phyloP scores from a whole-genome alignment of 2,113 vertebrate species.

The Indicator indicator region DNA sequence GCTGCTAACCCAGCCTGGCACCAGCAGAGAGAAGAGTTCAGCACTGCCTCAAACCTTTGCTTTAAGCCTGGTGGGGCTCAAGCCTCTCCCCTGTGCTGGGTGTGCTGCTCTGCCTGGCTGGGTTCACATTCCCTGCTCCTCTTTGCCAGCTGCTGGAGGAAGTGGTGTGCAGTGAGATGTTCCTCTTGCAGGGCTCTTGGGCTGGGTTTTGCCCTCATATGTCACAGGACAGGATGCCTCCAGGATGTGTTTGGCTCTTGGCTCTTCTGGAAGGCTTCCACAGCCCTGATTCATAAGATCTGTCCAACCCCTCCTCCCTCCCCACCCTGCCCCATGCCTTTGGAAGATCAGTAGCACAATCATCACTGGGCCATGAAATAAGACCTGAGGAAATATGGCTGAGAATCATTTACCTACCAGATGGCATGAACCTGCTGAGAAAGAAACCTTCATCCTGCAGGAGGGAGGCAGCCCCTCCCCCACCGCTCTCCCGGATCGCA shows the following conservation, averaged over 20 bases:
- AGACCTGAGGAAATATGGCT: background rate
- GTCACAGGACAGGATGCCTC: background rate
- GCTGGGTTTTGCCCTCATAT: background rate
- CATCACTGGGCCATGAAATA: background rate
- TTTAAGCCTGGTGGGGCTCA: background rate
- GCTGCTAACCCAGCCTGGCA: background rate
- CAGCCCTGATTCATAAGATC: background rate
- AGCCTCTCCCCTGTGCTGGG: background rate
- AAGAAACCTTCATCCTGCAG: background rate
- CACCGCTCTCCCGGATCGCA: background rate
- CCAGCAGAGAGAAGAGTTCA: background rate
- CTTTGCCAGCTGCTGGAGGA: background rate
- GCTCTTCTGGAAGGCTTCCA: background rate
- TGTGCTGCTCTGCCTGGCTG: fast-evolving
- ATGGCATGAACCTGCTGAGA: background rate
- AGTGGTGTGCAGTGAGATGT: fast-evolving
- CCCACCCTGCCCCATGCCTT: background rate
- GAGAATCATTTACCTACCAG: background rate
- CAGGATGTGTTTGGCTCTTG: fast-evolving
- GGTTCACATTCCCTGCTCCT: background rate
- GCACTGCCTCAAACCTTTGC: fast-evolving
- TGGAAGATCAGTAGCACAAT: background rate
- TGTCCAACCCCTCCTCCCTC: background rate
- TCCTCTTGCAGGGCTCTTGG: background rate
- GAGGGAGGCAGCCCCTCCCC: background rate